Evolutionary conservation across 2,888 invertebrate species (phyloP), one percentile per base, ranked within the genome.

Genomic region (Cantharis flavilabris): DNA sequence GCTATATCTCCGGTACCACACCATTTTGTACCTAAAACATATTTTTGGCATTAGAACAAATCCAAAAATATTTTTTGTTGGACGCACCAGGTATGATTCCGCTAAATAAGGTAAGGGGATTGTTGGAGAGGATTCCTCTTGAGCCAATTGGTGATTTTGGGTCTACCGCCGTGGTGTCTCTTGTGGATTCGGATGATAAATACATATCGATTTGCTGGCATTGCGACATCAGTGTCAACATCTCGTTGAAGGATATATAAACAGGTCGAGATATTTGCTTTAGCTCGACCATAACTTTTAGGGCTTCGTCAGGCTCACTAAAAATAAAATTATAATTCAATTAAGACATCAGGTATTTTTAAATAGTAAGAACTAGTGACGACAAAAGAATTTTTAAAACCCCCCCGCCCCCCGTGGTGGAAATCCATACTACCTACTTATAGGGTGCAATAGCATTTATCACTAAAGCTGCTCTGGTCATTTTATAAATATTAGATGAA

Each of bases 1-100:
- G 97, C 97, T 82, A 96, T 93, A 87, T 97, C 97, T 0, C 97
- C 97, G 0, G 95, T 94, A 16, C 97, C 97, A 85, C 97, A 98
- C 96, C 96, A 97, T 88, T 96, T 96, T 62, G 96, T 97, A 80
- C 96, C 96, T 96, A 86, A 0, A 88, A 88, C 10, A 72, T 71
- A 76, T 71, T 63, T n/a, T 62, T 26, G 14, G 72, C 16, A 16
- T 72, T 7, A 26, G 7, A 28, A 64, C 70, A 9, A 70, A 75
- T 65, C 28, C 26, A 20, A 63, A 30, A 30, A 9, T 5, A 26
- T 14, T 63, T 67, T 23, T 16, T 5, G 26, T 14, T 13, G 65
- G 49, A 71, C 82, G 83, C 84, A 95, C 96, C 96, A 88, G 96
- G 96, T 85, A 96, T 91, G 81, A 96, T 95, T 49, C 96, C 96